Percentiles rank a stretch among this genome's conserved stretches.
phyloP scores from a whole-genome alignment of 1,140 invertebrate genomes.

The Rhagoletis zephyria region DNA sequence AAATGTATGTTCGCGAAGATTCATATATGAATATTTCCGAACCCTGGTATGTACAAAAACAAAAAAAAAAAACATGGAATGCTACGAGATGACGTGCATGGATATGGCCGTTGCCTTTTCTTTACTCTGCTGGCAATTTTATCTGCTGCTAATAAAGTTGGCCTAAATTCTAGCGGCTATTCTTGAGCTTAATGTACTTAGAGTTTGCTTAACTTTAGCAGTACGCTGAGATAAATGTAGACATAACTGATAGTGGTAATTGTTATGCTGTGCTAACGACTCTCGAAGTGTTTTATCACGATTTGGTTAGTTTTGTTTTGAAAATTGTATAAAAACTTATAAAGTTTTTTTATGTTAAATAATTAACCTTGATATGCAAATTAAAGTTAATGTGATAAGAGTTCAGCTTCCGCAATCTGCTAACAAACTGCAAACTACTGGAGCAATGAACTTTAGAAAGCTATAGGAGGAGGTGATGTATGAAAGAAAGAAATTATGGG shows the following conservation, averaged over 20 bases:
- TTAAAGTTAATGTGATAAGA: background rate
- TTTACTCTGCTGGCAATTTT: background rate
- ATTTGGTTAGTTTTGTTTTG: background rate
- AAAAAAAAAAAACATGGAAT: background rate
- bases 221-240: background rate
- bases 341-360: background rate
- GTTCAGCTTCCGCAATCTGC: background rate
- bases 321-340: no score
- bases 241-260: background rate
- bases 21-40: no score
- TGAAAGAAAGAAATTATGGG: background rate
- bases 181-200: background rate
- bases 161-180: background rate
- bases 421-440: background rate
- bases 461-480: background rate
- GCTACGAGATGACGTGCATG: slow-evolving; percentile 11
- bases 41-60: no score
- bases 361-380: slow-evolving; percentile 28
- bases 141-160: slow-evolving; percentile 1
- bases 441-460: background rate
- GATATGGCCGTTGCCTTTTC: background rate
- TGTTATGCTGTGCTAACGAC: background rate
- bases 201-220: background rate
- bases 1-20: no score
- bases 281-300: background rate